Evolutionary conservation across 64 coral and sea anemone genomes (phyloP), one percentile per base, ranked within the genome.

Genomic region (Stylophora pistillata): DNA sequence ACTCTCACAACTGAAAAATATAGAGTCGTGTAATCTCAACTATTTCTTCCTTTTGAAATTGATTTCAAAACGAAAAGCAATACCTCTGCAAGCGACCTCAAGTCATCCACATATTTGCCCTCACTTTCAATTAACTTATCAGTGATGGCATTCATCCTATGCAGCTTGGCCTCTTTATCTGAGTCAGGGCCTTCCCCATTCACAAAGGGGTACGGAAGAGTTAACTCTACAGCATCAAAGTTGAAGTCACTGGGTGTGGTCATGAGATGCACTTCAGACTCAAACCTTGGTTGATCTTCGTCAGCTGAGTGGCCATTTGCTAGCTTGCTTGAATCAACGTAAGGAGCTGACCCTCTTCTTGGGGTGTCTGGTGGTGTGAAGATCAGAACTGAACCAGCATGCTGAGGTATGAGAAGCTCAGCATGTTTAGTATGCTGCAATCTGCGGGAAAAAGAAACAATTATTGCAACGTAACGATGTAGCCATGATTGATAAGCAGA

Each of bases 311-410:
- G 56, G 78, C 91, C 71, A 74, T 93, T 78, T 72, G 80, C 7
- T 59, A 87, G 31, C 18, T 41, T 31, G 23, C 80, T 84, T 5
- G 80, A 68, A 53, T 84, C 80, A 84, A 69, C n/a, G 31, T 62
- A 84, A 75, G 86, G 86, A 25, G 71, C 56, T 5, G 91, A 93
- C 23, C 34, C 58, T 74, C 86, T 79, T 76, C 85, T 64, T 53
- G 94, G 94, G 21, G 90, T 92, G n/a, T 57, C 86, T 57, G 94
- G 94, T 14, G 94, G 94, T 28, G 94, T 89, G 74, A 97, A 97
- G 27, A 97, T 92, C 37, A 93, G 76, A 56, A 91, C 95, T 27
- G 88, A 88, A 59, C 95, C 95, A 74, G 95, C 95, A 65, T 92
- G 89, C 63, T 97, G 95, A 10, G 95, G 95, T 14, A 97, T 85